Base-by-base conservation (phyloP, 92 coral and sea anemone genomes). In the Palythoa grandiflora region DNA sequence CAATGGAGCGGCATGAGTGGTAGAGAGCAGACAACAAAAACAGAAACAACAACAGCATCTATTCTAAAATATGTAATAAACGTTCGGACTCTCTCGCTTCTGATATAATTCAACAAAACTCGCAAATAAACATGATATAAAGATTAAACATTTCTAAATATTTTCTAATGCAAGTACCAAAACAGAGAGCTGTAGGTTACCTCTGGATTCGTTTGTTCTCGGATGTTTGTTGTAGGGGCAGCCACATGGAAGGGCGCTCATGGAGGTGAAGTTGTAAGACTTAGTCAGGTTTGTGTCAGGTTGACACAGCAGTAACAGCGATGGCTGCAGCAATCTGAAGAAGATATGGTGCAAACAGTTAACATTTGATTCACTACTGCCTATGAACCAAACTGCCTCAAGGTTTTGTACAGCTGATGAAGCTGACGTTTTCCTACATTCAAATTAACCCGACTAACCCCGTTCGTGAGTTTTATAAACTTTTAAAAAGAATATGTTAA, bases 171-270 rank as follows among this genome's bases (percentile, higher is more conserved):
- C 50, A 44, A 44, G 6, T 44, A 8, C 0, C 50, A 44, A 44
- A 44, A 44, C 50, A 0, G 50, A 44, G 6, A 44, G 50, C 50
- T 63, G 10, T 63, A 63, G 20, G 93, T 17, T 93, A 93, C 98
- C 91, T 75, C 87, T 87, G 37, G 85, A 88, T 8, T 91, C 95
- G 35, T 84, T 84, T n/a, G 88, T 81, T 75, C 87, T 91, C 2
- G 88, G 54, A 1, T 90, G 87, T 78, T 93, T 90, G 63, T 92
- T 91, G 75, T 90, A 91, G 2, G 92, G 92, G 61, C 99, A 96
- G 6, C 99, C 98, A 80, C 99, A 96, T 9, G 99, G 99, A 65
- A 96, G 89, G 0, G 99, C 93, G 47, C 94, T 96, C 93, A 96
- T 92, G 66, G 95, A 89, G 1, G 99, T 95, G 68, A 96, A 96